Base-by-base conservation (phyloP, 2,113 vertebrate species). In the Girardinichthys multiradiatus region DNA sequence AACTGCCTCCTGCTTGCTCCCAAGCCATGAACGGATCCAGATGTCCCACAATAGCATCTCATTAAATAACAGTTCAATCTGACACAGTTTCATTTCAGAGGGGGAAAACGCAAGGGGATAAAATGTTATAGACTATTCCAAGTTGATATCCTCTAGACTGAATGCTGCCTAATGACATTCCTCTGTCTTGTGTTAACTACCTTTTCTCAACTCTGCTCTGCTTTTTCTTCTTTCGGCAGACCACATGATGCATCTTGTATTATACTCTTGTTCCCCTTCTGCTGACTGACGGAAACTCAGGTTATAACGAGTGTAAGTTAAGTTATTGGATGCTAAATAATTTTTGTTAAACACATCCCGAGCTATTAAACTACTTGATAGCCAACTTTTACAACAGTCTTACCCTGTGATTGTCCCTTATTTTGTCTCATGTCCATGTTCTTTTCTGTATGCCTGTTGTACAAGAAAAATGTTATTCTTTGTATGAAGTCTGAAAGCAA, bases 1-100 rank as follows among this genome's bases (percentile, higher is more conserved):
- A 93, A 93, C 72, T 66, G 63, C 91, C 91, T 93, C 88, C 89
- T 91, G 89, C 88, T 84, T 82, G 86, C 87, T 93, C 75, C 88
- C 79, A 87, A 87, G 90, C 87, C 91, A 85, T 86, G 87, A 91
- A 91, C 72, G 67, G 79, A 87, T 89, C 90, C 92, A 93, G 92
- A 93, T 92, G 92, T 91, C 86, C 89, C 87, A 74, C 89, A 91
- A 93, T 87, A 89, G 86, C 89, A 90, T 82, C 85, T 92, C 91
- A 93, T 92, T 92, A 93, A 93, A 92, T 90, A 92, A 91, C 87
- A 76, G 80, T 89, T 92, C 89, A 90, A 89, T 89, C 85, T 91
- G 91, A 92, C 88, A 91, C 81, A 87, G 84, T 91, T 90, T 87
- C 19, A 27, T 90, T 91, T 87, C 83, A 81, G 82, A 74, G 82